Base-by-base conservation (phyloP, 2,113 vertebrate genomes). In the Entelurus aequoreus region DNA sequence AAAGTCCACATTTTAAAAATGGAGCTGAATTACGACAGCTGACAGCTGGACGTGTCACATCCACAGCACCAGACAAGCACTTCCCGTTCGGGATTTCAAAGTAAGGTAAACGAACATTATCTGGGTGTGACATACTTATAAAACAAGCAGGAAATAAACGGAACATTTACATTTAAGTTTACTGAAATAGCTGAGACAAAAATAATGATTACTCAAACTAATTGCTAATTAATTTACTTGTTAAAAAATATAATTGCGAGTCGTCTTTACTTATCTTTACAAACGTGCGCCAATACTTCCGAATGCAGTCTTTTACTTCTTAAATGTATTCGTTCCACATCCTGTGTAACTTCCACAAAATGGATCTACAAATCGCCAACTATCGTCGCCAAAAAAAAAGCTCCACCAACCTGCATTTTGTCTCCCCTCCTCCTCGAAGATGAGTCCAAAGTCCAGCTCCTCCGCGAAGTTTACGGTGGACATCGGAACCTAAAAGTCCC, bases 401-500 rank as follows among this genome's bases (percentile, higher is more conserved):
- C 3, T 49, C 40, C 54, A 75, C 86, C 51, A 78, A 92, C 94
- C 93, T 92, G 92, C 74, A 48, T 90, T 76, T 81, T 83, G 90
- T 74, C 65, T 78, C 75, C 81, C 86, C 88, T 93, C 92, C 60
- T 94, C 94, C 76, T 93, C 94, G 16, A 96, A 96, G 76, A 94
- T 84, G 69, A 96, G 94, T 62, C 91, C 90, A 87, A 97, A 95
- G 90, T 96, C 94, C 87, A 96, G 91, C 81, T 96, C 95, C 86
- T 95, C 94, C 48, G 86, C 72, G 87, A 84, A 91, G 84, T 92
- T 93, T 84, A 84, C 83, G 65, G 92, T 86, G 90, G 91, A 94
- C 95, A 96, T 96, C 84, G 90, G 84, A 77, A 88, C 75, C 69
- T 69, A 61, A 80, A 44, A 42, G n/a, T n/a, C 1, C 3, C 28